Conservation (phyloP, 2,113 vertebrate species). For the Athene noctua region DNA sequence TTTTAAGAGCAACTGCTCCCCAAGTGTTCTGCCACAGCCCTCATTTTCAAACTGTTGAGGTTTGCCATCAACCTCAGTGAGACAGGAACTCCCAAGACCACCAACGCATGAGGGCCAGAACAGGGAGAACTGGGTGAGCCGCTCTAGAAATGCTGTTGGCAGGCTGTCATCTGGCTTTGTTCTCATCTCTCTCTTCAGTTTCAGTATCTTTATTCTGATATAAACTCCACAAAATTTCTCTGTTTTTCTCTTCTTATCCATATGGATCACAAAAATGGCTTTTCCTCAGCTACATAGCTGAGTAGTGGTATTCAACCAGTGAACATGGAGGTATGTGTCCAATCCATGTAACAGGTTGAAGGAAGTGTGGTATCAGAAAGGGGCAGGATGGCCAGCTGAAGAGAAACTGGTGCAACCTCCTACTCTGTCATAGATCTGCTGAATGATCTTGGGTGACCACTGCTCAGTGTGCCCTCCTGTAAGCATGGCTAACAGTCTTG, state of each 20-base stretch:
- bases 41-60: not conserved
- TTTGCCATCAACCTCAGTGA: not conserved
- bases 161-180: not conserved
- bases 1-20: not conserved
- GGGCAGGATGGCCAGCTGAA: not conserved
- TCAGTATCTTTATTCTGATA: not conserved
- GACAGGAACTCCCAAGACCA: not conserved
- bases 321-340: accelerated
- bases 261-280: not conserved
- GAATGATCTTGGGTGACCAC: not conserved
- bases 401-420: not conserved
- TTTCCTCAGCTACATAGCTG: not conserved
- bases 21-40: not conserved
- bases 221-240: not conserved
- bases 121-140: not conserved
- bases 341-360: not conserved
- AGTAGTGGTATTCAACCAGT: not conserved
- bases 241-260: not conserved
- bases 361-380: not conserved
- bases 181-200: not conserved
- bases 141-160: not conserved
- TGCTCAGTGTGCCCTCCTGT: not conserved
- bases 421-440: not conserved
- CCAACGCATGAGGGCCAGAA: not conserved
- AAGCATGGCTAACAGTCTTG: not conserved